Evolutionary conservation across 2,888 invertebrate species (phyloP).

Genomic region (Leistus spinibarbis): DNA sequence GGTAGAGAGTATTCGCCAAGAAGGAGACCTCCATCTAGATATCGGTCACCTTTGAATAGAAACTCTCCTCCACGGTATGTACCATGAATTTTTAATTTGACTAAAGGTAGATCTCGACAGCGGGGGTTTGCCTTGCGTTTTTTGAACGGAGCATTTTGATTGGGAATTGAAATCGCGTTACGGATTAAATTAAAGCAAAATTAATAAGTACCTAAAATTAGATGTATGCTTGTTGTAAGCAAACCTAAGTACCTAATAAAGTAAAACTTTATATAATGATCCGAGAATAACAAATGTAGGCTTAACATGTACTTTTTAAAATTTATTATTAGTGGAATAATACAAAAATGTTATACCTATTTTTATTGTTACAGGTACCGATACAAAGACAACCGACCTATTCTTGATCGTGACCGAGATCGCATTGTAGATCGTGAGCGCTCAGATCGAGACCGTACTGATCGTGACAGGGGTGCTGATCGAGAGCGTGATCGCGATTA

Average conservation of each 20-base stretch:
- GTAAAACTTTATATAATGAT: too few relatives aligned
- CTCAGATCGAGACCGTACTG: slow-evolving; percentile 42
- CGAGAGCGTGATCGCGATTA: slow-evolving; percentile 45
- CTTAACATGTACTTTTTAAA: too few relatives aligned
- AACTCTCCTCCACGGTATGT: slow-evolving; percentile 55
- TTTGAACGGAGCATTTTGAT: too few relatives aligned
- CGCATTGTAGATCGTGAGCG: slow-evolving; percentile 13
- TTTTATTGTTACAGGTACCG: slow-evolving; percentile 44
- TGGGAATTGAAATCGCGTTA: too few relatives aligned
- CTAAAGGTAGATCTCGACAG: too few relatives aligned
- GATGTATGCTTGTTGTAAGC: too few relatives aligned
- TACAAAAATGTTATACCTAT: not conserved
- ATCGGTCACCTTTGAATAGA: slow-evolving; percentile 59
- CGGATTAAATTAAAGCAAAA: too few relatives aligned
- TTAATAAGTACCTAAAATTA: too few relatives aligned
- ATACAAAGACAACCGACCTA: slow-evolving; percentile 48
- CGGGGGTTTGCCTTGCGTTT: too few relatives aligned
- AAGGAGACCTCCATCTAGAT: slow-evolving; percentile 55
- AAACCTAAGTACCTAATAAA: too few relatives aligned
- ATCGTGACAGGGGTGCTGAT: slow-evolving; percentile 49
- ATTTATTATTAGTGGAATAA: not conserved
- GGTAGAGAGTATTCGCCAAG: slow-evolving; percentile 54
- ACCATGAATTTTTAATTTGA: not conserved
- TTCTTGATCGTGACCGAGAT: slow-evolving; percentile 50
- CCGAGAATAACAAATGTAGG: too few relatives aligned